Evolutionary conservation across 1,140 invertebrate genomes (phyloP).

Genomic region (Drosophila nigromelanica): DNA sequence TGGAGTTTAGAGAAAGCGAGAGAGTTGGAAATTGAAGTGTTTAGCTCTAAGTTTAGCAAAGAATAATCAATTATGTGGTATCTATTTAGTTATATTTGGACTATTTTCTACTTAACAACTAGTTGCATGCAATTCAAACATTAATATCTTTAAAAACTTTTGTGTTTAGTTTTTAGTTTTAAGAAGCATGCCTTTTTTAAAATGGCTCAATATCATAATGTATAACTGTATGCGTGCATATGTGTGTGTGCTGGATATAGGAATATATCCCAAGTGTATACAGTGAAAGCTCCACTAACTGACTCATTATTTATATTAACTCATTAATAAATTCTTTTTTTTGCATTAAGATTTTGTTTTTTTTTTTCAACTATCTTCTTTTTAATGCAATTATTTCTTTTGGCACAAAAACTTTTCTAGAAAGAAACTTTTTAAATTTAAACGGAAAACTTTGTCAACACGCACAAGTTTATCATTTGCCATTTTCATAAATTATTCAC

Average conservation of each 20-base stretch:
- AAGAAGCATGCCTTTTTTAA: conserved; percentile 27
- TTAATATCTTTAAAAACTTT: conserved; percentile 64
- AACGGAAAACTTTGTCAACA: too few relatives aligned
- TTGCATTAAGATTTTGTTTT: too few relatives aligned
- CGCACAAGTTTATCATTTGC: too few relatives aligned
- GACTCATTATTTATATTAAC: too few relatives aligned
- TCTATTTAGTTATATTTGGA: conserved; percentile 58
- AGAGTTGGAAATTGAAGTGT: too few relatives aligned
- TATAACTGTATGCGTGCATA: conserved; percentile 8
- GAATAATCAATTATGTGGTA: conserved; percentile 33
- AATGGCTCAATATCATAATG: conserved; percentile 49
- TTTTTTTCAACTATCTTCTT: too few relatives aligned
- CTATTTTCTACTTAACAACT: conserved; percentile 53
- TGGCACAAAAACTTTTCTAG: background rate
- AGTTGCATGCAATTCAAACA: conserved; percentile 66
- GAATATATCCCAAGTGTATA: background rate
- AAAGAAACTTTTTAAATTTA: background rate
- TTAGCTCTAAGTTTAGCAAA: background rate
- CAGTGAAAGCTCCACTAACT: background rate
- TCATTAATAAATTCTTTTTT: too few relatives aligned
- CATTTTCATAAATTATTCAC: too few relatives aligned
- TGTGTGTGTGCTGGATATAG: conserved; percentile 14
- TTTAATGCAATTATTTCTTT: background rate
- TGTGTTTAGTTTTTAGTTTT: conserved; percentile 18
- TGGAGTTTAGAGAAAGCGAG: conserved; percentile 25